Base-by-base conservation (phyloP, 2,888 invertebrate species). In the Resseliella maxima region DNA sequence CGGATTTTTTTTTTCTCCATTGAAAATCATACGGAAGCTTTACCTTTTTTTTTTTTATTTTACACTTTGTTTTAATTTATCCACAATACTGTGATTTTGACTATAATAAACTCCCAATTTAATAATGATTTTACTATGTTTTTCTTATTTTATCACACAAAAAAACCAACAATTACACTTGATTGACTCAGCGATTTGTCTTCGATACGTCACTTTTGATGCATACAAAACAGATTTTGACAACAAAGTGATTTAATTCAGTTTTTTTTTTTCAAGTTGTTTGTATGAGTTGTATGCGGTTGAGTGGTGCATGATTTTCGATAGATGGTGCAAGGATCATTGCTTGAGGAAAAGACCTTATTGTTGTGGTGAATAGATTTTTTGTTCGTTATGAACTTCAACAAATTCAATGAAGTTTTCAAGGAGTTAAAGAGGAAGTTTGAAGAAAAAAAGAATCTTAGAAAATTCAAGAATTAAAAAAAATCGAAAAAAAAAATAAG, bases 121-220 rank as follows among this genome's bases (percentile, higher is more conserved):
- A n/a, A n/a, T n/a, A n/a, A n/a, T n/a, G n/a, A n/a, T n/a, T 18
- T 50, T 18, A 50, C 6, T 15, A 50, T 21, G 18, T 2, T 15
- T 12, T 50, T 50, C 18, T 50, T 21, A 18, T 50, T 18, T 50
- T 50, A 15, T 50, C 27, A 59, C 27, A 27, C 24, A 59, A 59
- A 59, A 59, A 59, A 2, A 24, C 24, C 5, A 59, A 24, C 27
- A 27, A 59, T 59, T 59, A 12, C 59, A 3, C 2, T 24, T 8
- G 31, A 72, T 72, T 72, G 72, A 31, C 35, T 35, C 72, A 72
- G 72, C 72, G 31, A 72, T 72, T 72, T 72, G 72, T 15, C 1
- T 3, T 27, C 31, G 31, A 72, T 31, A 72, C 18, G 72, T 72
- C 72, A 72, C 72, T 72, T 31, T 31, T 31, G 72, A 3, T 72